These are phyloP conservation scores for Ladona fulva DNA, from an alignment of 1,140 invertebrate species.

Conservation along the genomic window DNA sequence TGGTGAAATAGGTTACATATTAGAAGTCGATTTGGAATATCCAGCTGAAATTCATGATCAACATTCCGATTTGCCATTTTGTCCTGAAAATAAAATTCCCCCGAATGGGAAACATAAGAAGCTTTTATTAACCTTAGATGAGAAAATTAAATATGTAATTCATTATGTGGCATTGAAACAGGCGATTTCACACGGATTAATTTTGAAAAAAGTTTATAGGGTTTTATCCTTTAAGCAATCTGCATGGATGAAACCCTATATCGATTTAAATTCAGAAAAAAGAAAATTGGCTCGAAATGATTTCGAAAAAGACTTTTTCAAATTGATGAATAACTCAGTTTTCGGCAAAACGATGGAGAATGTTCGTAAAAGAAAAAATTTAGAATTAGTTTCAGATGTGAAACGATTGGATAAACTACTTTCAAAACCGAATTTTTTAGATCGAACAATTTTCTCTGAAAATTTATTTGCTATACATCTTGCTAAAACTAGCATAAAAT, in stretches of 20 bases:
- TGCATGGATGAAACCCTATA: not conserved
- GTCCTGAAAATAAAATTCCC: conserved; percentile 33
- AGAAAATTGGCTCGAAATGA: conserved; percentile 23
- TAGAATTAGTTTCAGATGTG: not conserved
- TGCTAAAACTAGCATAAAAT: not conserved
- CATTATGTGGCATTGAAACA: not conserved
- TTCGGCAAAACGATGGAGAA: not conserved
- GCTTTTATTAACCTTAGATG: conserved; percentile 17
- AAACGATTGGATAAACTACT: not conserved
- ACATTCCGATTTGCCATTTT: conserved; percentile 43
- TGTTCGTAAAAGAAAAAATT: not conserved
- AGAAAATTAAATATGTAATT: not conserved
- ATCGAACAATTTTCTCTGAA: conserved; percentile 28
- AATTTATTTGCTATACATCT: conserved; percentile 22
- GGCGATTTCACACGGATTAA: not conserved
- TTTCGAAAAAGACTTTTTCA: conserved; percentile 21
- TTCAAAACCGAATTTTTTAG: conserved; percentile 21
- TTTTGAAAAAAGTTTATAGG: not conserved
- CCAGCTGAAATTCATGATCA: conserved; percentile 37
- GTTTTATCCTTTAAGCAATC: not conserved
- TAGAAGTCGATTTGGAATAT: conserved; percentile 38
- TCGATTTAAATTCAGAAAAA: conserved; percentile 18
- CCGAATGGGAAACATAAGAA: conserved; percentile 25
- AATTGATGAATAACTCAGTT: not conserved
- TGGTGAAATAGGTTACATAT: conserved; percentile 37